Percentiles rank a stretch among this genome's conserved stretches.
Evolutionary conservation across 2,888 invertebrate genomes (phyloP).

Genomic region (Julus scandinavius): DNA sequence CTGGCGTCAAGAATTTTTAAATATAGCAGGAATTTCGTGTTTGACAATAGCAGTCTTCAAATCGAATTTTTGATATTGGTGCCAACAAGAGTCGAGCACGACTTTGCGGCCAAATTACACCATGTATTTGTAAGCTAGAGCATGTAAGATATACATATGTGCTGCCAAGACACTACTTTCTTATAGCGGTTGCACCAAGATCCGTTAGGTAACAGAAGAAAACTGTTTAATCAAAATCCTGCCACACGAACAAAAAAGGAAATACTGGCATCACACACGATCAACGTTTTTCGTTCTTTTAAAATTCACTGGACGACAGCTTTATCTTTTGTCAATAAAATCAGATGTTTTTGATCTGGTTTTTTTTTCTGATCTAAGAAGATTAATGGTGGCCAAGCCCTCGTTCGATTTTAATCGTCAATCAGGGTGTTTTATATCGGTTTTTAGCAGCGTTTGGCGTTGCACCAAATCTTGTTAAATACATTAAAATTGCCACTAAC

Average conservation of each 20-base stretch:
- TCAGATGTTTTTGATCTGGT: slow-evolving; percentile 17
- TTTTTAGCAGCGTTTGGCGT: not conserved
- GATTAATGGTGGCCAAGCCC: not conserved
- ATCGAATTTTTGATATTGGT: slow-evolving; percentile 34
- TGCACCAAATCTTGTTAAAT: not conserved
- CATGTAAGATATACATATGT: not conserved
- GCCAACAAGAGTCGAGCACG: slow-evolving; percentile 1
- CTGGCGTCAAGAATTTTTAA: slow-evolving; percentile 34
- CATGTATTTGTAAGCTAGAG: not conserved
- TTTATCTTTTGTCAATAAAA: slow-evolving; percentile 38
- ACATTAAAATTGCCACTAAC: not conserved
- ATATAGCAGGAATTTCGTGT: slow-evolving; percentile 29
- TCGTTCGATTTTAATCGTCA: slow-evolving; percentile 8
- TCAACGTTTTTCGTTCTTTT: not conserved
- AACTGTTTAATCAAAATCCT: not conserved
- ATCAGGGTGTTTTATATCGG: not conserved
- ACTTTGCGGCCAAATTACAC: not conserved
- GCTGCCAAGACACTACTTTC: not conserved
- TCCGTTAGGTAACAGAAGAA: not conserved
- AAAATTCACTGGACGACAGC: slow-evolving; percentile 6
- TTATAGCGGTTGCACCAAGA: not conserved
- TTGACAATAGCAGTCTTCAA: slow-evolving; percentile 6
- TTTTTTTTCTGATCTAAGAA: not conserved
- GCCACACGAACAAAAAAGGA: not conserved
- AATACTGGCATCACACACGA: not conserved